Conservation (phyloP, 2,797 vertebrate genomes). For the Sphenopsis melanotis region DNA sequence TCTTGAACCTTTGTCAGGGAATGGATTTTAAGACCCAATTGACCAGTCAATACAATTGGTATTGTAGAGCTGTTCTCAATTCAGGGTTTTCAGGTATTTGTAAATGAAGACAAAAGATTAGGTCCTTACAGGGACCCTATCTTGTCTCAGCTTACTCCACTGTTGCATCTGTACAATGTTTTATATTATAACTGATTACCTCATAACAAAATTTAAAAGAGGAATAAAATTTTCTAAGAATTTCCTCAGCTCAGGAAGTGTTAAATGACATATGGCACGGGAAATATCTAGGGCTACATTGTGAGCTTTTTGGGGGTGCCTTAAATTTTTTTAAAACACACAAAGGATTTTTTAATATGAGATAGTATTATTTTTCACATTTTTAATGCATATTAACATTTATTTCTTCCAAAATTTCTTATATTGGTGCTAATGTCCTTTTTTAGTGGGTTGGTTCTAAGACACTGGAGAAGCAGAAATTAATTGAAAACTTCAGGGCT, state of each 20-base stretch:
- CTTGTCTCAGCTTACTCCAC: background rate
- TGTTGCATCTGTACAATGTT: background rate
- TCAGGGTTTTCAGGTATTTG: background rate
- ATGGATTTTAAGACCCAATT: background rate
- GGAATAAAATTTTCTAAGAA: background rate
- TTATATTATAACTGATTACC: background rate
- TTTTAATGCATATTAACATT: background rate
- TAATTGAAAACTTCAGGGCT: background rate
- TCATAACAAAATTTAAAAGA: background rate
- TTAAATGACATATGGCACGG: background rate
- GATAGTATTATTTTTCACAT: background rate
- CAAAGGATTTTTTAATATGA: background rate
- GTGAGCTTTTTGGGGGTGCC: accelerated
- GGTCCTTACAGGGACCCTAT: background rate
- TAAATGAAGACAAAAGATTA: background rate
- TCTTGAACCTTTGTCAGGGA: background rate
- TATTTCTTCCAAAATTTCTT: background rate
- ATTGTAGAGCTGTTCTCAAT: background rate
- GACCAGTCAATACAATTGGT: background rate
- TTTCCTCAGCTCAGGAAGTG: background rate
- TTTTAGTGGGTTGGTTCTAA: background rate
- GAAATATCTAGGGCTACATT: background rate
- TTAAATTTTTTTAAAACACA: background rate
- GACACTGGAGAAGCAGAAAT: background rate
- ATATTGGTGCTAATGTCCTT: background rate